Percentiles rank a stretch among this genome's conserved stretches.
Conservation (phyloP, 2,113 vertebrate species). For the Nibea albiflora region DNA sequence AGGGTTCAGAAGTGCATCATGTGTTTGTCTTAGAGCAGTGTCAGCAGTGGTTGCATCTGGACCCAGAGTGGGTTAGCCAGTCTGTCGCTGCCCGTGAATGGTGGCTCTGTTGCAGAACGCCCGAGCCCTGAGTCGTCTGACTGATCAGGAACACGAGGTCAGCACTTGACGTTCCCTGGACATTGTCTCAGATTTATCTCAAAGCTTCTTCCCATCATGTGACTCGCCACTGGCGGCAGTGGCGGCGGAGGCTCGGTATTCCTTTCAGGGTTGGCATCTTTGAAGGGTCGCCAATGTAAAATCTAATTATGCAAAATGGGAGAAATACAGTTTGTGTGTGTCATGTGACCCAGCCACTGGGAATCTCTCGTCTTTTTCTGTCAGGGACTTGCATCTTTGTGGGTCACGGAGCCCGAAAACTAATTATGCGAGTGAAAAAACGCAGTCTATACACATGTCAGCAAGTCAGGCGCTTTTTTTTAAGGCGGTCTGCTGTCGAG, state of each 20-base stretch:
- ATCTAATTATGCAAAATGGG: not conserved
- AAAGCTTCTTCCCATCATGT: constrained; percentile 24
- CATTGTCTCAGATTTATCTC: constrained; percentile 48
- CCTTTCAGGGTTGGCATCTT: not conserved
- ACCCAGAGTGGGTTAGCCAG: not conserved
- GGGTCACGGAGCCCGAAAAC: not conserved
- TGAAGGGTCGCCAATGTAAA: not conserved
- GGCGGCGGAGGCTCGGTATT: not conserved
- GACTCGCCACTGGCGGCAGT: not conserved
- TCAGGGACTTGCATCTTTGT: not conserved
- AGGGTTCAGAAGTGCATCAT: constrained; percentile 41
- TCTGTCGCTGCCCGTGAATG: constrained; percentile 58
- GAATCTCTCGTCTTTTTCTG: not conserved
- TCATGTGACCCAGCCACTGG: not conserved
- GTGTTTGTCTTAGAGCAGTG: constrained; percentile 45
- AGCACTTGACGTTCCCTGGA: constrained; percentile 56
- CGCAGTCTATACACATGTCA: not conserved
- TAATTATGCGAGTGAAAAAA: not conserved
- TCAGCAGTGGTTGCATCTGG: constrained; percentile 9
- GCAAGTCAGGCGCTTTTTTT: not conserved
- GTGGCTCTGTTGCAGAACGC: constrained; percentile 65
- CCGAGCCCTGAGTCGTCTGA: constrained; percentile 49
- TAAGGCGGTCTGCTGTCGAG: not conserved
- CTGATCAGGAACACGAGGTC: constrained; percentile 69
- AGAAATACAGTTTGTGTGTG: not conserved